Evolutionary conservation across 2,113 vertebrate species (phyloP).

Genomic region (Ochotona princeps): DNA sequence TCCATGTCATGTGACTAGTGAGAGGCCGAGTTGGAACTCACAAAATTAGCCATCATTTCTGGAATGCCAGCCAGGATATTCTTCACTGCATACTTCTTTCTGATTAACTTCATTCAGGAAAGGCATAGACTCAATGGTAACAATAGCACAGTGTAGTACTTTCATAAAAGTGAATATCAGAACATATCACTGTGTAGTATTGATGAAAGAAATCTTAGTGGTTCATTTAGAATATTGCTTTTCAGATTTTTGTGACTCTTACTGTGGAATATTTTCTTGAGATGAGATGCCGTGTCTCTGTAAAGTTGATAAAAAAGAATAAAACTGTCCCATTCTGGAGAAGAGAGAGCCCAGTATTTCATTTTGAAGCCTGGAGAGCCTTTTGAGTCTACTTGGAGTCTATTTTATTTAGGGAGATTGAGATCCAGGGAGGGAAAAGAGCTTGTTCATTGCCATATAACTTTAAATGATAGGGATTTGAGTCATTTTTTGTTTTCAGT

Average conservation of each 20-base stretch:
- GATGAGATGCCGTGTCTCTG: not conserved
- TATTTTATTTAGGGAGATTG: not conserved
- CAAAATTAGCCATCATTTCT: not conserved
- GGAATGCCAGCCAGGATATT: not conserved
- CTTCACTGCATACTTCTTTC: not conserved
- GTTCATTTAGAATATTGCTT: not conserved
- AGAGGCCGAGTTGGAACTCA: constrained; percentile 1
- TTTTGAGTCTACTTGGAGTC: not conserved
- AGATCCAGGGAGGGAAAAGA: not conserved
- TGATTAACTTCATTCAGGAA: not conserved
- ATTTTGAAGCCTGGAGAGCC: not conserved
- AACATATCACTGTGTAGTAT: not conserved
- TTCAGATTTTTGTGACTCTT: not conserved
- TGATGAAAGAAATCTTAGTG: not conserved
- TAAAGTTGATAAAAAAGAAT: not conserved
- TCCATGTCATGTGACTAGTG: not conserved
- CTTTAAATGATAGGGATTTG: not conserved
- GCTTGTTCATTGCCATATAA: not conserved
- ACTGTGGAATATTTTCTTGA: constrained; percentile 13
- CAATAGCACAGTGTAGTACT: constrained; percentile 12
- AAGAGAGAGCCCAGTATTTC: not conserved
- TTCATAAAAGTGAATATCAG: not conserved
- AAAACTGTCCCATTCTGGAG: not conserved
- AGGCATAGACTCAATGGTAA: not conserved
- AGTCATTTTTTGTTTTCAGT: not conserved